Evolutionary conservation across 2,888 invertebrate genomes (phyloP).

Genomic region (Chrysopilus asiliformis): DNA sequence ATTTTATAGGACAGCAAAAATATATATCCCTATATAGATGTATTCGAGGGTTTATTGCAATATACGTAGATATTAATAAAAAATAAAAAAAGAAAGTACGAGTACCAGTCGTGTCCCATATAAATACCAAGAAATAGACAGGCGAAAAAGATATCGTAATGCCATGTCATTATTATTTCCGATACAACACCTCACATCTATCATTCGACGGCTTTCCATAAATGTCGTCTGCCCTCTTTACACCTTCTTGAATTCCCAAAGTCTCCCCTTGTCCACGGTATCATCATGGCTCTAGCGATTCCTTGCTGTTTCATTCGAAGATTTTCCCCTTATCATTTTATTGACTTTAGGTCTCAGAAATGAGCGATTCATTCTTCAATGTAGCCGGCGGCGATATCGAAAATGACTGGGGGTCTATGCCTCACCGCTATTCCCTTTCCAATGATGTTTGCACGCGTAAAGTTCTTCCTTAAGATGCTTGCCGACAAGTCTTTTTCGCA

Average conservation of each 20-base stretch:
- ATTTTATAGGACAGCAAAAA: too few species aligned
- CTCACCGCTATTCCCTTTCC: too few species aligned
- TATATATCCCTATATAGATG: too few species aligned
- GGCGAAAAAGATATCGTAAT: slow-evolving; percentile 10
- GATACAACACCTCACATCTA: slow-evolving; percentile 14
- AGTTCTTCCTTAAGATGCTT: slow-evolving; percentile 5
- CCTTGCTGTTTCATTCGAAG: too few species aligned
- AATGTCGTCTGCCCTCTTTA: slow-evolving; percentile 6
- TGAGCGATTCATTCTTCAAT: not conserved
- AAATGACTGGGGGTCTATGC: not conserved
- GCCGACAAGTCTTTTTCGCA: slow-evolving; percentile 8
- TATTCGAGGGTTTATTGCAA: too few species aligned
- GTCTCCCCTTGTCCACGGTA: too few species aligned
- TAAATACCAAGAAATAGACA: slow-evolving; percentile 2
- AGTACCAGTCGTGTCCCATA: not conserved
- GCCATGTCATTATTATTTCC: slow-evolving; percentile 15
- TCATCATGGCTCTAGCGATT: too few species aligned
- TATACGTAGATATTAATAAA: too few species aligned
- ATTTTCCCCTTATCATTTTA: too few species aligned
- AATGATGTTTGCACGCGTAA: slow-evolving; percentile 4
- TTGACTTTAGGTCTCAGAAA: not conserved
- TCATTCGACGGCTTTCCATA: slow-evolving; percentile 10
- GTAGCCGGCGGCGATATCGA: not conserved
- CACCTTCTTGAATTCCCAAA: too few species aligned
- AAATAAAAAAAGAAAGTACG: too few species aligned